Evolutionary conservation across 2,888 invertebrate genomes (phyloP), one percentile per base, ranked within the genome.

Genomic region (Nipponacmea schrenckii): DNA sequence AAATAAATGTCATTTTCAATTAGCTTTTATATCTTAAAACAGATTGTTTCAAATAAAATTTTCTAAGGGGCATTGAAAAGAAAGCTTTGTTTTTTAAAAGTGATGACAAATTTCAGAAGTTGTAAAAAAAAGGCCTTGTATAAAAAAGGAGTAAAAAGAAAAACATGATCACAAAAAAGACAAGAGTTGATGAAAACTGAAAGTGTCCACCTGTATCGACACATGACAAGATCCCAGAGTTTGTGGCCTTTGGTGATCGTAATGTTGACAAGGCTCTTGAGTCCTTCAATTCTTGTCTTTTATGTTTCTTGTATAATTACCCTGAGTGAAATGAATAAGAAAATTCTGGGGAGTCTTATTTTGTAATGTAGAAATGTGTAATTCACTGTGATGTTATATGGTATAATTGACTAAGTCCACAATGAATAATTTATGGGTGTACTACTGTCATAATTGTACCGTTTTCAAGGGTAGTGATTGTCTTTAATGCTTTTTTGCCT

Each of bases 171-270:
- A 39, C 10, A 39, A 39, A 31, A 39, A 39, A 39, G 39, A 39
- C 7, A 39, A 39, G 39, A 39, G 39, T 39, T 39, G 39, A 39
- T 56, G 15, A 56, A 24, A 56, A 56, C 24, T 56, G 56, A 56
- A 24, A 56, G 24, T 56, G 56, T 56, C 56, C 56, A 56, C 56
- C 56, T 56, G 56, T 56, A 56, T 24, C 24, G 56, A 56, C 56
- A 56, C 56, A 56, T 56, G 56, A 56, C 56, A 56, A 56, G 24
- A 56, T 56, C 56, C 56, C 56, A 56, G 56, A 56, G 56, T 24
- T 56, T 56, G 20, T 56, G 56, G 56, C 56, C 56, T 56, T 56
- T 56, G 56, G 56, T 56, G 56, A 56, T 24, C 56, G 20, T 56
- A 56, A 56, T 39, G 56, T 56, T 56, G 56, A 56, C 56, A 56